Conservation (phyloP, 2,113 vertebrate species). For the Brachionichthys hirsutus region DNA sequence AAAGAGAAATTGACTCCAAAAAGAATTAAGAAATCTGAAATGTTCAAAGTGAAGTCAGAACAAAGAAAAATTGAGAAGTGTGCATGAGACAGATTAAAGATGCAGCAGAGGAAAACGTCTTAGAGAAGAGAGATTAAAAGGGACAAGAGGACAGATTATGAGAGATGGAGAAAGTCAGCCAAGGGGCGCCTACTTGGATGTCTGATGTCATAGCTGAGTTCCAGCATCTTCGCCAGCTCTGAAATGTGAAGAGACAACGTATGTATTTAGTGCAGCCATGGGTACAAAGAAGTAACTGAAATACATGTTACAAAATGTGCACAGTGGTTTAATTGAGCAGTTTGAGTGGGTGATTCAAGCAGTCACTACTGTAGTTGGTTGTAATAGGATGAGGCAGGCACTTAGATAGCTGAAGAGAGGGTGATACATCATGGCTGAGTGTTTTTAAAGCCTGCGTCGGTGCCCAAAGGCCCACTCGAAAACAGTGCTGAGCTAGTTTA, state of each 20-base stretch:
- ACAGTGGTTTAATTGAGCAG: conserved; percentile 12
- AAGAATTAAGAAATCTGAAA: conserved; percentile 49
- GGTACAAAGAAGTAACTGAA: conserved; percentile 23
- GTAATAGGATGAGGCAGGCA: neutral
- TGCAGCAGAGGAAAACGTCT: conserved; percentile 16
- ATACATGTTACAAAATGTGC: conserved; percentile 10
- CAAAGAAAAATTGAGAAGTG: conserved; percentile 49
- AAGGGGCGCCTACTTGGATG: conserved; percentile 90
- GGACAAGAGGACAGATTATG: conserved; percentile 40
- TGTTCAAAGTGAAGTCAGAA: conserved; percentile 64
- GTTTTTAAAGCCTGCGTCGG: too few relatives aligned
- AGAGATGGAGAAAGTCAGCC: conserved; percentile 31
- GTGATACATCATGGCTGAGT: too few relatives aligned
- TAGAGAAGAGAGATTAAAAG: too few relatives aligned
- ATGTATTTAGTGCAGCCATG: conserved; percentile 22
- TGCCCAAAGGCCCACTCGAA: too few relatives aligned
- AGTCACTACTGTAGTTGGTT: neutral
- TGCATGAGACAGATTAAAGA: conserved; percentile 46
- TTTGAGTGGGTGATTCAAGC: conserved; percentile 10
- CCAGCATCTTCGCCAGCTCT: conserved; percentile 89
- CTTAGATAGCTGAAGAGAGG: too few relatives aligned
- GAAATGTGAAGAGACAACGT: conserved; percentile 61
- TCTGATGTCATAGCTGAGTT: conserved; percentile 90
- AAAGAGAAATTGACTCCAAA: conserved; percentile 35
- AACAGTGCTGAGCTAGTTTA: too few relatives aligned